A percentile compares a stretch with the other conserved stretches of the same genome.
Conservation (phyloP, 1,140 invertebrate genomes). For the Aphis craccivora region DNA sequence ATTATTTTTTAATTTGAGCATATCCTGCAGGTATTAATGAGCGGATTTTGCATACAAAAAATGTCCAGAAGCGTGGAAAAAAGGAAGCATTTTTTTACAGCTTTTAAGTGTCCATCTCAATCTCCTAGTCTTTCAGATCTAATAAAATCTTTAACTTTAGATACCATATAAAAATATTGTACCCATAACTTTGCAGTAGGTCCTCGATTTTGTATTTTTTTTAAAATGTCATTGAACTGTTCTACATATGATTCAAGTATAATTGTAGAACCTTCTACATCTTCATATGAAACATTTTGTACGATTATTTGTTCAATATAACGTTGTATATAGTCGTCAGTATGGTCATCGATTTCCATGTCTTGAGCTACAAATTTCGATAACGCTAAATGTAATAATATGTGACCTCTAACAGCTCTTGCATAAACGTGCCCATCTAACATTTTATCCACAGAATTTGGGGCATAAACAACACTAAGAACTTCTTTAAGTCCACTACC, state of each 20-base stretch:
- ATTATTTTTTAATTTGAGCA: neutral
- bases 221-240: neutral
- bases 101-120: neutral
- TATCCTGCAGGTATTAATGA: neutral
- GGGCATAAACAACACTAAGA: slow-evolving; percentile 23
- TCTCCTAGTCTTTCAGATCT: neutral
- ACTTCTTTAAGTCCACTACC: slow-evolving; percentile 41
- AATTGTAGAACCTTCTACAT: too few relatives aligned
- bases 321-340: too few relatives aligned
- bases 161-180: neutral
- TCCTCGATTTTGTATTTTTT: neutral
- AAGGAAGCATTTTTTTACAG: neutral
- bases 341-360: neutral
- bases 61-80: neutral
- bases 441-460: slow-evolving; percentile 44
- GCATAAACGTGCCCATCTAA: slow-evolving; percentile 38
- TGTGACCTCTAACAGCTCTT: slow-evolving; percentile 25
- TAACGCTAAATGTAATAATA: slow-evolving; percentile 23
- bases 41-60: neutral
- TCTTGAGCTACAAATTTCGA: slow-evolving; percentile 2
- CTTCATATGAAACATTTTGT: too few relatives aligned
- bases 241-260: too few relatives aligned
- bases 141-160: neutral
- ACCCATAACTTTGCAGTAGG: neutral
- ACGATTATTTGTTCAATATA: too few relatives aligned